Evolutionary conservation across 2,113 vertebrate species (phyloP), one percentile per base, ranked within the genome.

Genomic region (Ariopsis seemanni): DNA sequence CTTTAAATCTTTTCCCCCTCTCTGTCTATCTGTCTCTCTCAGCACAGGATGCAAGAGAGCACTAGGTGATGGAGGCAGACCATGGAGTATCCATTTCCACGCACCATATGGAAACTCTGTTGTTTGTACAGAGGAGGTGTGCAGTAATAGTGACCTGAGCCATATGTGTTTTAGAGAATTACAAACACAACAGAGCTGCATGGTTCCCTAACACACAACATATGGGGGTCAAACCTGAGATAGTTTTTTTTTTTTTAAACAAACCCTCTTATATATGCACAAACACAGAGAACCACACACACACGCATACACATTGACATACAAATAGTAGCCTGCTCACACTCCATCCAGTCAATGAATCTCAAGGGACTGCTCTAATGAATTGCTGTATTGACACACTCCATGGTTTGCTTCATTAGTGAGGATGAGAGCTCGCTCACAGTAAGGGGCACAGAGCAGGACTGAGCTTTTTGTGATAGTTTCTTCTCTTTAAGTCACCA

Each of bases 61-160:
- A 69, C 52, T 93, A 94, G 95, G 94, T 95, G 96, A 96, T 96
- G 93, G 93, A 92, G 94, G 81, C 82, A 92, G 93, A 94, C 93
- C 94, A 90, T 27, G 92, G 94, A 93, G 90, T 92, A 94, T 95
- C 95, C 94, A 94, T 96, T 96, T 97, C 95, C 96, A 96, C 95
- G 94, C 95, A 94, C 96, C 96, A 96, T 96, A 97, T 97, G 96
- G 97, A 97, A 96, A 96, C 97, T 95, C 93, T 95, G 96, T 96
- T 96, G 95, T 97, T 96, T 96, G 95, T 94, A 95, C 95, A 94
- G 95, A 95, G 94, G 95, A 95, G 96, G 95, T 95, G 96, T 95
- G 94, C 94, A 94, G 96, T 96, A 96, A 96, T 95, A 96, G 93
- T 96, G 96, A 97, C 96, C 96, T 96, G 96, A 95, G 94, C 96